Conservation (phyloP, 2,113 vertebrate species). For the Actinemys pallida region DNA sequence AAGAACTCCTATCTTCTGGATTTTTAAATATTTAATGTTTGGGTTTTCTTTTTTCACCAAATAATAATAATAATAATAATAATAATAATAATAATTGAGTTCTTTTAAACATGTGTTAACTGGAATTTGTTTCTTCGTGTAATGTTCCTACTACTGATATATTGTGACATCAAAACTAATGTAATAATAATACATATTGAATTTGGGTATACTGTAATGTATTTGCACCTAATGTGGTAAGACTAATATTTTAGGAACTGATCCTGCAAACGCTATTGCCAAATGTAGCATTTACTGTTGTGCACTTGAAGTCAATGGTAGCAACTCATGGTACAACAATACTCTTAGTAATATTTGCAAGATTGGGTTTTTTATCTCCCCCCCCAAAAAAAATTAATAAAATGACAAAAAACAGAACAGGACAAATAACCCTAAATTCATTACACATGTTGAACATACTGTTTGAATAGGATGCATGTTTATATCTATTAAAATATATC, state of each 20-base stretch:
- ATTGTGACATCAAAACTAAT: too few species aligned
- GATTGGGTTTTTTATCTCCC: neutral
- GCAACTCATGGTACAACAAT: neutral
- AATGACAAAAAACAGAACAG: neutral
- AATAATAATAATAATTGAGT: neutral
- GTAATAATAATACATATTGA: too few species aligned
- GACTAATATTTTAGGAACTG: neutral
- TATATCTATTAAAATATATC: neutral
- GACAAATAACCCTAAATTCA: neutral
- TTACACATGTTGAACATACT: neutral
- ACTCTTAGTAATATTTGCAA: rapidly evolving
- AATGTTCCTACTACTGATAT: too few species aligned
- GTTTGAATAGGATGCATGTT: neutral
- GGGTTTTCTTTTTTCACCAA: neutral
- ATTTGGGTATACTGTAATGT: too few species aligned
- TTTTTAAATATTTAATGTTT: neutral
- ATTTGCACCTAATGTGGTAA: neutral
- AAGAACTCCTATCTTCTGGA: neutral
- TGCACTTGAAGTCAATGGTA: neutral
- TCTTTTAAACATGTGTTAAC: neutral
- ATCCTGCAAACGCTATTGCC: neutral
- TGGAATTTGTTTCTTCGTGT: too few species aligned
- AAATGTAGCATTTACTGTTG: rapidly evolving
- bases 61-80: neutral
- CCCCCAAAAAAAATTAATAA: neutral